Percentiles rank a stretch among this genome's conserved stretches.
Conservation (phyloP, 1,140 invertebrate genomes). For the Pseudachorutes palmiensis region DNA sequence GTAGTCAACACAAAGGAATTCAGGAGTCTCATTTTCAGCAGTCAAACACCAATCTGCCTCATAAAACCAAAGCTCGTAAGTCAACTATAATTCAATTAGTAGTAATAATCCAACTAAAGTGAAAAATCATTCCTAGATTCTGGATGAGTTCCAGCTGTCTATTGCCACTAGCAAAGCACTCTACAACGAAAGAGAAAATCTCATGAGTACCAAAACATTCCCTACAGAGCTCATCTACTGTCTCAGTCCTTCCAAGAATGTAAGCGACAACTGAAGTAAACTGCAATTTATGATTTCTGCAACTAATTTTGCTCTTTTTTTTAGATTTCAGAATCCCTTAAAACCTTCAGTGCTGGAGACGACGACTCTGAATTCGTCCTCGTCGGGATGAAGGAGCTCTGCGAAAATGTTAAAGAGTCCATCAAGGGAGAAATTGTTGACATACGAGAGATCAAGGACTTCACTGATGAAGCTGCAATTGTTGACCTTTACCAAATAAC, state of each 20-base stretch:
- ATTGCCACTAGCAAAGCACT: conserved; percentile 61
- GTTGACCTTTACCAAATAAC: conserved; percentile 53
- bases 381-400: conserved; percentile 43
- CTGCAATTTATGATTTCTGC: too few species aligned
- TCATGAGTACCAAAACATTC: conserved; percentile 53
- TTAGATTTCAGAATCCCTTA: conserved; percentile 46
- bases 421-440: conserved; percentile 48
- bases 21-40: conserved; percentile 47
- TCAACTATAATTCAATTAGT: neutral
- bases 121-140: conserved; percentile 43
- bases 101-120: neutral
- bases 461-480: conserved; percentile 46
- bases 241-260: conserved; percentile 58
- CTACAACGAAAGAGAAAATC: conserved; percentile 45
- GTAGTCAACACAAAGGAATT: conserved; percentile 53
- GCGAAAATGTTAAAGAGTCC: conserved; percentile 41
- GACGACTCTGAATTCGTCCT: conserved; percentile 50
- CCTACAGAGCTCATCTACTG: conserved; percentile 61
- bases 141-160: conserved; percentile 56
- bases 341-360: conserved; percentile 55
- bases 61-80: conserved; percentile 48
- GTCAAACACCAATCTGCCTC: conserved; percentile 52
- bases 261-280: too few species aligned
- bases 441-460: conserved; percentile 44
- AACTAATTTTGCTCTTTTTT: too few species aligned